Percentiles rank a stretch among this genome's conserved stretches.
Conservation (phyloP, 1,140 invertebrate species). For the Artemia franciscana region DNA sequence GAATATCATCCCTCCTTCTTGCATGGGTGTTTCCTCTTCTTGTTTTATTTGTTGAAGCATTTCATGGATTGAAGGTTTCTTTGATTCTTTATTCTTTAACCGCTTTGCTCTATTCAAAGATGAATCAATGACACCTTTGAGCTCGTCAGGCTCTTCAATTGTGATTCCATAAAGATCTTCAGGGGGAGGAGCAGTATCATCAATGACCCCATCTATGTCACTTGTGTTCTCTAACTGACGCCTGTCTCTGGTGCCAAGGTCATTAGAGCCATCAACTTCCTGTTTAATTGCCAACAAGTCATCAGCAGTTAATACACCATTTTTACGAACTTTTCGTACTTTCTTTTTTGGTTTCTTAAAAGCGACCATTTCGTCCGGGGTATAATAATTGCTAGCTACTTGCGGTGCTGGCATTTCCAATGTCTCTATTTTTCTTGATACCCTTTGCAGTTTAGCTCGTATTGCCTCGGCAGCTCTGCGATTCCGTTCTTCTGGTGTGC, state of each 20-base stretch:
- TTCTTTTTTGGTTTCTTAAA: conserved; percentile 91
- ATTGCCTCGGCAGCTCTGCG: conserved; percentile 17
- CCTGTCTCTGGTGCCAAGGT: neutral
- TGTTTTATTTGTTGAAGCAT: conserved; percentile 10
- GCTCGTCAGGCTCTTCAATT: conserved; percentile 45
- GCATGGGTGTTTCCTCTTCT: conserved; percentile 7
- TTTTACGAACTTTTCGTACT: conserved; percentile 25
- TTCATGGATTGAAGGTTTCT: conserved; percentile 11
- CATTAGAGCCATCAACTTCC: conserved; percentile 9
- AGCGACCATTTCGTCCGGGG: conserved; percentile 51
- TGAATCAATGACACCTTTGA: conserved; percentile 43
- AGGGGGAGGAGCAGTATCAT: conserved; percentile 13
- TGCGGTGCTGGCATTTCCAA: conserved; percentile 37
- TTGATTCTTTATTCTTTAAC: conserved; percentile 25
- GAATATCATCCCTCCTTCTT: conserved; percentile 35
- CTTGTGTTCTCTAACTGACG: conserved; percentile 17
- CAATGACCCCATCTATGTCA: conserved; percentile 16
- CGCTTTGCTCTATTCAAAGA: conserved; percentile 47
- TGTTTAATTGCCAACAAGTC: conserved; percentile 26
- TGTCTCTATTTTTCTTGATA: conserved; percentile 42
- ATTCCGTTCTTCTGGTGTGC: conserved; percentile 12
- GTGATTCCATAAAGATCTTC: conserved; percentile 32
- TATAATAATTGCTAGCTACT: conserved; percentile 70
- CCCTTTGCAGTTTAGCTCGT: conserved; percentile 21
- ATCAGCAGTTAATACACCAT: conserved; percentile 27